Conservation (phyloP, 53 echinoderm and acorn worm genomes). For the Holothuria leucospilota region DNA sequence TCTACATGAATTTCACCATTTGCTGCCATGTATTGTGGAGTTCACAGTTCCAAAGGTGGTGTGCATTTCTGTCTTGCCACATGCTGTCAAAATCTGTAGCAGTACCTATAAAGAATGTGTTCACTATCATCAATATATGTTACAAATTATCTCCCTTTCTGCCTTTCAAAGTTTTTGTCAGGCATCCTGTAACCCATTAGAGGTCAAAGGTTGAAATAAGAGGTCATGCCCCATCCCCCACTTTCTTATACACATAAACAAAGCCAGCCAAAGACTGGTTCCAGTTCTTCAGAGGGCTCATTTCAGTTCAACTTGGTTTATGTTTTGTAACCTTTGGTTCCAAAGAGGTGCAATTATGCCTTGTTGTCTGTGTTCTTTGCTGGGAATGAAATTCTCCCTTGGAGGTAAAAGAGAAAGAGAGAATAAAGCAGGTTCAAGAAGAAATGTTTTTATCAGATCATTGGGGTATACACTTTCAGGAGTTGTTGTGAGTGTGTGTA, state of each 20-base stretch:
- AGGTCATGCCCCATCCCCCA: constrained; percentile 39
- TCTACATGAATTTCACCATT: no score
- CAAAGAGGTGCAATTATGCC: constrained; percentile 32
- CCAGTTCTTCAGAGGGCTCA: constrained; percentile 5
- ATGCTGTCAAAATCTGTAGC: constrained; percentile 43
- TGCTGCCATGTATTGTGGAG: no score
- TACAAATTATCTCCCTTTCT: constrained; percentile 44
- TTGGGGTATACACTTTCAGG: no score
- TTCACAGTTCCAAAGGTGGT: no score
- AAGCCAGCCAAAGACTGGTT: neutral
- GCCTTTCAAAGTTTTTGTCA: constrained; percentile 20
- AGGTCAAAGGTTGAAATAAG: constrained; percentile 31
- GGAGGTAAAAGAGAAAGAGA: constrained; percentile 18
- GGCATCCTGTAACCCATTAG: constrained; percentile 23
- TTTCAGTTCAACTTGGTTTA: constrained; percentile 35
- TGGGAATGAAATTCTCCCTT: constrained; percentile 22
- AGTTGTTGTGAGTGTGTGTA: no score
- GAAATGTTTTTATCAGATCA: no score
- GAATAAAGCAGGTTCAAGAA: no score
- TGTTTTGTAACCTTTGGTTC: constrained; percentile 34
- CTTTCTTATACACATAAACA: constrained; percentile 47
- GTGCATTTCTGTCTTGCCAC: neutral
- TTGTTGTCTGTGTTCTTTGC: constrained; percentile 11
- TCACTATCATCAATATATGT: constrained; percentile 18
- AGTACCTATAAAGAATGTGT: constrained; percentile 27